phyloP scores from a whole-genome alignment of 2,888 invertebrate genomes.

The Drosophila helvetica region DNA sequence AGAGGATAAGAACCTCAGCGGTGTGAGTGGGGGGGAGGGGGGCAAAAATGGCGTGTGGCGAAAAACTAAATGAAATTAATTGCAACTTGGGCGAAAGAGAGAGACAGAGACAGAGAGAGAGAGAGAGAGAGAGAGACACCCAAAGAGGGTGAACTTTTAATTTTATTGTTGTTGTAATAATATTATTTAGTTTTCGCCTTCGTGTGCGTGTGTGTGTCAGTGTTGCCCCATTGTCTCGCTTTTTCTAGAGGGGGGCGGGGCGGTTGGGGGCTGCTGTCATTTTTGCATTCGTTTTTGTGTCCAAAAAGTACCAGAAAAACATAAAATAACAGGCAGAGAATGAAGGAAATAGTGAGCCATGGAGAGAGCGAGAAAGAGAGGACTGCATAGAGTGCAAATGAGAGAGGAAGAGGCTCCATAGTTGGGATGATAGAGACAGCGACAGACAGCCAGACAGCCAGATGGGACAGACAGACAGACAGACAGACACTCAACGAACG shows the following conservation, averaged over 20 bases:
- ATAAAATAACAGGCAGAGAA: conserved; percentile 59
- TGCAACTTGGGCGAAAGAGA: conserved; percentile 64
- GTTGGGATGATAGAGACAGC: conserved; percentile 9
- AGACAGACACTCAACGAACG: conserved; percentile 60
- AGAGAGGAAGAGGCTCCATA: background rate
- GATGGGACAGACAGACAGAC: conserved; percentile 16
- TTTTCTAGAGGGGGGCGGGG: background rate
- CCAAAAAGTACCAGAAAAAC: conserved; percentile 59
- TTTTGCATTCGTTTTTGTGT: conserved; percentile 63
- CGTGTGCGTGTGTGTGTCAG: conserved; percentile 33
- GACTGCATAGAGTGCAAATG: background rate
- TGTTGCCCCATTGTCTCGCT: conserved; percentile 35
- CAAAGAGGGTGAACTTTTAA: conserved; percentile 61
- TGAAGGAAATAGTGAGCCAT: background rate
- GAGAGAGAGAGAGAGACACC: conserved; percentile 39
- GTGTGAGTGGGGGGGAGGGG: background rate
- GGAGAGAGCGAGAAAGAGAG: background rate
- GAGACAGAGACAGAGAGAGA: conserved; percentile 3
- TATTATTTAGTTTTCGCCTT: conserved; percentile 69
- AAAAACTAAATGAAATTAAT: conserved; percentile 79
- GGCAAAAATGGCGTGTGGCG: conserved; percentile 65
- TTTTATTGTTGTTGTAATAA: conserved; percentile 76
- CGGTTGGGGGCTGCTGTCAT: conserved; percentile 50
- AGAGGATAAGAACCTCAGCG: background rate
- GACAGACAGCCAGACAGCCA: conserved; percentile 2